Conservation (phyloP, 2,888 invertebrate genomes). For the Rhagonycha fulva region DNA sequence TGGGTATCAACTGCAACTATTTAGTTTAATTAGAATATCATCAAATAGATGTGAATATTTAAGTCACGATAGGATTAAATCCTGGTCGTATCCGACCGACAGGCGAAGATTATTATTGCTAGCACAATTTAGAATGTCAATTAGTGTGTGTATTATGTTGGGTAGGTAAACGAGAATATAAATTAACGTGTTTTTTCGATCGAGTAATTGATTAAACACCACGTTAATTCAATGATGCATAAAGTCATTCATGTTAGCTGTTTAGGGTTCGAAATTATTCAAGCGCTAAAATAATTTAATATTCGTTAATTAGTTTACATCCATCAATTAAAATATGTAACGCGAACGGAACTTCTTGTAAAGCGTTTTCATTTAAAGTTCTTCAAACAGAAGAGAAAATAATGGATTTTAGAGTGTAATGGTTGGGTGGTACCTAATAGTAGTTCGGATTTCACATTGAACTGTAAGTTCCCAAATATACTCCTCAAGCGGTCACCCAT, state of each 20-base stretch:
- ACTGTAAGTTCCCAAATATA: too few species aligned
- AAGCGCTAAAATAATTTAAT: background rate
- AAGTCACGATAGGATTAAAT: background rate
- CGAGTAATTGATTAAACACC: background rate
- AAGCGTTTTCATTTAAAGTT: too few species aligned
- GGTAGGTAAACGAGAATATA: background rate
- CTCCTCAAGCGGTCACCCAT: too few species aligned
- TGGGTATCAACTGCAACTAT: background rate
- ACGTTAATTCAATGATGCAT: background rate
- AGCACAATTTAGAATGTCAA: background rate
- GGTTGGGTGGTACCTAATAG: too few species aligned
- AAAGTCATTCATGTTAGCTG: background rate
- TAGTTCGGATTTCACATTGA: too few species aligned
- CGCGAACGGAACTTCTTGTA: too few species aligned
- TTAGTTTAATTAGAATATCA: background rate
- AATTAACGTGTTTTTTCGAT: background rate
- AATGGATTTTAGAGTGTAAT: too few species aligned
- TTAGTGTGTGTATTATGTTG: background rate
- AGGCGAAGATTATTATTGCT: background rate
- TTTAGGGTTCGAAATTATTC: background rate
- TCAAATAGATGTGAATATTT: background rate
- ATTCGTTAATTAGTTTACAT: background rate
- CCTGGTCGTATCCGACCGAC: background rate
- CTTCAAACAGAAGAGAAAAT: too few species aligned
- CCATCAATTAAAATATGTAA: background rate